A percentile compares a stretch with the other conserved stretches of the same genome.
These are phyloP conservation scores for Chelon labrosus DNA, from an alignment of 2,797 vertebrate genomes.

Conservation along the genomic window DNA sequence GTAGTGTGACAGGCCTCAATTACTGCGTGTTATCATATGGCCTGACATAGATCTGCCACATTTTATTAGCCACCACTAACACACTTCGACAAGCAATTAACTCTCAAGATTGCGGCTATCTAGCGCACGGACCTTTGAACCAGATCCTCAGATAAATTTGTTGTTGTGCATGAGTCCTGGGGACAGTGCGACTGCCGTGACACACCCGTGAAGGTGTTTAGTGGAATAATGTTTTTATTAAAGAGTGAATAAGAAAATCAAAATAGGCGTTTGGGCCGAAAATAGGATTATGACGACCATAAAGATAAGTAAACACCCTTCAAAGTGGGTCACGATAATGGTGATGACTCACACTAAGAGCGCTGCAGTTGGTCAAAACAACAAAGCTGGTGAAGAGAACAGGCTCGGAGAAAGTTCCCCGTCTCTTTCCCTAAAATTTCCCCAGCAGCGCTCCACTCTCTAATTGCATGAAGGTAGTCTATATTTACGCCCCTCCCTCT, in stretches of 20 bases:
- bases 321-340: slow-evolving; percentile 40
- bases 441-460: slow-evolving; percentile 69
- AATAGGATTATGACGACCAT: slow-evolving; percentile 11
- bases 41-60: slow-evolving; percentile 26
- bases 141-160: slow-evolving; percentile 1
- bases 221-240: background rate
- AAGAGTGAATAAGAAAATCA: background rate
- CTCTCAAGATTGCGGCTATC: slow-evolving; percentile 10
- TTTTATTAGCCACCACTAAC: background rate
- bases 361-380: slow-evolving; percentile 47
- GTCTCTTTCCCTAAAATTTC: slow-evolving; percentile 59
- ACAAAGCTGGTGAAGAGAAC: slow-evolving; percentile 44
- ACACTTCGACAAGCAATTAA: slow-evolving; percentile 15
- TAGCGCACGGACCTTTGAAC: background rate
- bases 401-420: slow-evolving; percentile 49
- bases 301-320: slow-evolving; percentile 46
- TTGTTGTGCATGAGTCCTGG: background rate
- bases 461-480: slow-evolving; percentile 79
- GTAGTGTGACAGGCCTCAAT: background rate
- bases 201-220: background rate
- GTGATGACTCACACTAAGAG: slow-evolving; percentile 60
- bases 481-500: slow-evolving; percentile 71
- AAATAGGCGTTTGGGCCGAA: slow-evolving; percentile 7
- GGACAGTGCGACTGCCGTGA: background rate
- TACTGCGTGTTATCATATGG: too few species aligned